These are phyloP conservation scores for Catagonus wagneri DNA, from an alignment of 2,113 vertebrate genomes.

Conservation along the genomic window DNA sequence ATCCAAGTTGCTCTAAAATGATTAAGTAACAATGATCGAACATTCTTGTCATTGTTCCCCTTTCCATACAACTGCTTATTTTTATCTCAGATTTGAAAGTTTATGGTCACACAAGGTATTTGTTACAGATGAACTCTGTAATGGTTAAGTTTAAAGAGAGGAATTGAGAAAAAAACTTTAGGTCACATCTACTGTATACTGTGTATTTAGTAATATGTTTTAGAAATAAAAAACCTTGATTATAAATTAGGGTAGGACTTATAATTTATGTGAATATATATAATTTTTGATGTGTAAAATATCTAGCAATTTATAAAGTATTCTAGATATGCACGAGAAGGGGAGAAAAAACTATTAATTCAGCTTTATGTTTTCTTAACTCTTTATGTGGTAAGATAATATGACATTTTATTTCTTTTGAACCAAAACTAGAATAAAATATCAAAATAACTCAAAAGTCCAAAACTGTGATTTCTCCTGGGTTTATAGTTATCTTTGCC, in stretches of 20 bases:
- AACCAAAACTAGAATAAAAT: slow-evolving; percentile 28
- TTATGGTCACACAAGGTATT: background rate
- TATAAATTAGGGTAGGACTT: background rate
- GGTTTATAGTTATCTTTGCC: background rate
- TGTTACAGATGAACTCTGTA: slow-evolving; percentile 23
- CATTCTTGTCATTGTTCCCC: slow-evolving; percentile 50
- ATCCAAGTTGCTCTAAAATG: background rate
- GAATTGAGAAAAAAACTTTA: slow-evolving; percentile 27
- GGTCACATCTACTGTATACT: background rate
- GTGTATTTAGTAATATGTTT: slow-evolving; percentile 34
- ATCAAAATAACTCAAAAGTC: background rate
- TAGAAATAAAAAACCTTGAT: slow-evolving; percentile 30
- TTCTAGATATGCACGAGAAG: background rate
- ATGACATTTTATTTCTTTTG: background rate
- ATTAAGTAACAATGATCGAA: slow-evolving; percentile 76
- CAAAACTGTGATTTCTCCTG: slow-evolving; percentile 3
- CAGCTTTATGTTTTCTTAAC: background rate
- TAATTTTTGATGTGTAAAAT: slow-evolving; percentile 23
- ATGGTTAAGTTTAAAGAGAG: background rate
- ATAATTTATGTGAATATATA: slow-evolving; percentile 29
- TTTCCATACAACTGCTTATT: slow-evolving; percentile 51
- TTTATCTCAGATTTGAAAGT: slow-evolving; percentile 36
- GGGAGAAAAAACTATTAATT: background rate
- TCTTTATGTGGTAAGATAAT: slow-evolving; percentile 36
- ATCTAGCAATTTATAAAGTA: slow-evolving; percentile 46